Conservation (phyloP, 2,797 vertebrate genomes). For the Sebastes iracundus region DNA sequence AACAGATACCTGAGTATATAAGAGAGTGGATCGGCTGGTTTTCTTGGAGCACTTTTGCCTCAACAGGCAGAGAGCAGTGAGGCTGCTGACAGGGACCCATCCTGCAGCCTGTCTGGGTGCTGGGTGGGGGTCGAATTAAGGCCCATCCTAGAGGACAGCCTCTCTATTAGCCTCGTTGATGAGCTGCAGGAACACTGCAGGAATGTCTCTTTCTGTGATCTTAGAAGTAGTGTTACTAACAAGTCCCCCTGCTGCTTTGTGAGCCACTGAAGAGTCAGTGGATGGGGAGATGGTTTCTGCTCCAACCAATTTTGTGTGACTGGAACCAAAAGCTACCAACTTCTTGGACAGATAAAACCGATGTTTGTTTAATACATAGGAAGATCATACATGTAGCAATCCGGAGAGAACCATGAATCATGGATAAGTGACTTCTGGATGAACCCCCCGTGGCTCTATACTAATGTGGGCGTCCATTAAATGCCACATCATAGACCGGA, state of each 20-base stretch:
- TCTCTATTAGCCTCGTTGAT: conserved; percentile 26
- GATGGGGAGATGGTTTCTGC: neutral
- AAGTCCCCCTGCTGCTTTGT: neutral
- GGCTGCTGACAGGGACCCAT: neutral
- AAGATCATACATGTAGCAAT: neutral
- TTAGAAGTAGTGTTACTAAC: neutral
- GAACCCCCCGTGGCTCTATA: conserved; percentile 31
- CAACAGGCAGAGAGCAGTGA: conserved; percentile 8
- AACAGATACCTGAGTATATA: neutral
- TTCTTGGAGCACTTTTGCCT: neutral
- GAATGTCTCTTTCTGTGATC: conserved; percentile 8
- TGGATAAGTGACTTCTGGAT: conserved; percentile 45
- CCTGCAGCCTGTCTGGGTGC: neutral
- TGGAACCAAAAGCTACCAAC: neutral
- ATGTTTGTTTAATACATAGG: neutral
- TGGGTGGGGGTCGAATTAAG: neutral
- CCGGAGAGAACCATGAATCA: neutral
- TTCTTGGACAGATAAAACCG: neutral
- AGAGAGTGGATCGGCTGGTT: neutral
- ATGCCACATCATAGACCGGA: conserved; percentile 48
- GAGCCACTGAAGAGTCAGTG: neutral
- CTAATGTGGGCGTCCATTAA: conserved; percentile 34
- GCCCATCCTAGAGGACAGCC: neutral
- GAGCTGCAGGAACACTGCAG: conserved; percentile 11
- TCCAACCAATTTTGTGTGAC: neutral